Base-by-base conservation (phyloP, 92 coral and sea anemone genomes). In the Palythoa grandiflora region DNA sequence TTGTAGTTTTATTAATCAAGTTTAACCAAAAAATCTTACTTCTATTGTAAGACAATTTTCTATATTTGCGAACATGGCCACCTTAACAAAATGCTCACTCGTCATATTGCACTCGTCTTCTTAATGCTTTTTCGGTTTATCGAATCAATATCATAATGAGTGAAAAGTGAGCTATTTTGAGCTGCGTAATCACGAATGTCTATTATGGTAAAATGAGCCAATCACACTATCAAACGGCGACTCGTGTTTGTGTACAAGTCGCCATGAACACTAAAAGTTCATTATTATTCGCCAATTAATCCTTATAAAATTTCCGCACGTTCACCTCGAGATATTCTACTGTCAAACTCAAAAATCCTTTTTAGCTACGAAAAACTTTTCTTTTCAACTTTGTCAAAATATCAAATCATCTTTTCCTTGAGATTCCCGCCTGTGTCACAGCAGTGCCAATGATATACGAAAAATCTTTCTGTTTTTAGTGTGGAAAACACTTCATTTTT, bases 121-220 rank as follows among this genome's bases (percentile, higher is more conserved):
- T 81, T 48, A 81, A 81, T 81, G 76, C 61, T 12, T 81, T 81
- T 66, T 53, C 75, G 75, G 86, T 63, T 65, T 66, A 66, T 52
- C 38, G 86, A 81, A 52, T 36, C 86, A 81, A 81, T 81, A 81
- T 80, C 85, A 44, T 81, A 81, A 81, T 68, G 86, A 81, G 86
- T 66, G 86, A 81, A 68, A 52, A 81, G 37, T 47, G 86, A 20
- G 86, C 37, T 81, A 47, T 48, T 81, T 81, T 81, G 44, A 35
- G 86, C 71, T 10, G 60, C 12, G 6, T 47, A 54, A 81, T 81
- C 86, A 81, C 86, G 86, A 81, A 66, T 81, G 86, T 66, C 86
- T 47, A 36, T 55, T 77, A 52, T 53, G 44, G 60, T 47, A 40
- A 66, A 66, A 66, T 54, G 73, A 19, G 15, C 86, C 86, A 81